These are phyloP conservation scores for Cheilosia scutellata DNA, from an alignment of 2,888 invertebrate genomes.

Conservation along the genomic window DNA sequence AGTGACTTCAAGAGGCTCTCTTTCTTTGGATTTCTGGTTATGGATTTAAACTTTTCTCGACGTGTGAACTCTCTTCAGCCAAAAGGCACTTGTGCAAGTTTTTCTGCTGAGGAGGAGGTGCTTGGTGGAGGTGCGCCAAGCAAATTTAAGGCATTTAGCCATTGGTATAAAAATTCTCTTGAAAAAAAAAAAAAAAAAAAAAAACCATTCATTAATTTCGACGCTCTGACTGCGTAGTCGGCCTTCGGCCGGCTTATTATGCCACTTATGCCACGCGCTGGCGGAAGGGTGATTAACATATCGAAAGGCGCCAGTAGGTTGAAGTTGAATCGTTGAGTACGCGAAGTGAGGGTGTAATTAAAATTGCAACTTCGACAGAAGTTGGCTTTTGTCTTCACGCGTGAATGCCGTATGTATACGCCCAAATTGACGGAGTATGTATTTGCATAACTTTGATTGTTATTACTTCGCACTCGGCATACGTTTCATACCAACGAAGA, in stretches of 20 bases:
- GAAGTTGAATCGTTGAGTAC: not conserved
- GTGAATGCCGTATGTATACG: slow-evolving; percentile 1
- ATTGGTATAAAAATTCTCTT: not conserved
- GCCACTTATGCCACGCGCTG: slow-evolving; percentile 10
- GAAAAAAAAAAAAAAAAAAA: not conserved
- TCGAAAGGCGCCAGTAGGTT: not conserved
- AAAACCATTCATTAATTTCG: too few relatives aligned
- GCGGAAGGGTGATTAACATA: slow-evolving; percentile 34
- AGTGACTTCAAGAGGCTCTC: not conserved
- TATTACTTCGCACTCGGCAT: not conserved
- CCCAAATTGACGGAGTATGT: not conserved
- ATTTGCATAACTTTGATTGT: slow-evolving; percentile 13
- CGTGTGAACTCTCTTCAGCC: slow-evolving; percentile 25
- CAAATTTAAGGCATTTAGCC: not conserved
- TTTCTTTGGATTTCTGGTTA: slow-evolving; percentile 4
- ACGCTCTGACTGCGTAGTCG: too few relatives aligned
- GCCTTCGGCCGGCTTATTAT: not conserved
- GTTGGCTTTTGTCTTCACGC: slow-evolving; percentile 10
- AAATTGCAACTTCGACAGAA: slow-evolving; percentile 20
- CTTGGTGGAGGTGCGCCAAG: not conserved
- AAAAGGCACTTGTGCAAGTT: not conserved
- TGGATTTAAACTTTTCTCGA: slow-evolving; percentile 13
- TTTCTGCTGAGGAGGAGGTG: slow-evolving; percentile 7
- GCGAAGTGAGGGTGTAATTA: slow-evolving; percentile 19
- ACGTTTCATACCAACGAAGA: not conserved